Evolutionary conservation across 2,113 vertebrate genomes (phyloP), one percentile per base, ranked within the genome.

Genomic region (Hemiprocne comata): DNA sequence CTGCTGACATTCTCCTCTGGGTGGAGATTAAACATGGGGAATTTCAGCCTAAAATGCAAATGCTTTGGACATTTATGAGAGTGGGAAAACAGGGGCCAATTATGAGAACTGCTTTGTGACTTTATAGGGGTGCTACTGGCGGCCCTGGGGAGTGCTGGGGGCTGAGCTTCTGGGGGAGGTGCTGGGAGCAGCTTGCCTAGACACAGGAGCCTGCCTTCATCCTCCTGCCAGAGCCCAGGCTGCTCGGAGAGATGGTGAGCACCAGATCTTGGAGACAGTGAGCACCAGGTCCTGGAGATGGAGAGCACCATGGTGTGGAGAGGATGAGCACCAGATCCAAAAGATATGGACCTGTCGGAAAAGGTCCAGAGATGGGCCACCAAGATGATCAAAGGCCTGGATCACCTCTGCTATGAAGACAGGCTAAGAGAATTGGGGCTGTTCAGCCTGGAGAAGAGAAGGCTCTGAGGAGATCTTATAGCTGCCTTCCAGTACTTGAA

Each of bases 31-130:
- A 89, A 61, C 60, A 33, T 12, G 78, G 78, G 78, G 65, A 73
- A 76, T 85, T 92, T 84, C 83, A 85, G 65, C 14, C 54, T 58
- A 58, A 84, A 87, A 77, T 70, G 50, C 65, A 85, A 90, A 92
- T 29, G 65, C 33, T 77, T 92, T 87, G 87, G 92, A 85, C 44
- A 24, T 94, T 92, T 85, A 85, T 65, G 74, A 64, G 89, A 72
- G 65, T 34, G 38, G 73, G 77, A 71, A 84, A 80, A 71, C n/a
- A 69, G 62, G 61, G 64, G 23, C 42, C 34, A 51, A 58, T 90
- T 53, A 79, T 6, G 69, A 92, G 83, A 61, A 16, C 48, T 25
- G 86, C 26, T 62, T 34, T 34, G 69, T 4, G 38, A 48, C 14
- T 87, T 92, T 76, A 54, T 21, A 48, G 62, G 71, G 76, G 42